Evolutionary conservation across 2,888 invertebrate genomes (phyloP), one percentile per base, ranked within the genome.

Genomic region (Malthinus seriepunctatus): DNA sequence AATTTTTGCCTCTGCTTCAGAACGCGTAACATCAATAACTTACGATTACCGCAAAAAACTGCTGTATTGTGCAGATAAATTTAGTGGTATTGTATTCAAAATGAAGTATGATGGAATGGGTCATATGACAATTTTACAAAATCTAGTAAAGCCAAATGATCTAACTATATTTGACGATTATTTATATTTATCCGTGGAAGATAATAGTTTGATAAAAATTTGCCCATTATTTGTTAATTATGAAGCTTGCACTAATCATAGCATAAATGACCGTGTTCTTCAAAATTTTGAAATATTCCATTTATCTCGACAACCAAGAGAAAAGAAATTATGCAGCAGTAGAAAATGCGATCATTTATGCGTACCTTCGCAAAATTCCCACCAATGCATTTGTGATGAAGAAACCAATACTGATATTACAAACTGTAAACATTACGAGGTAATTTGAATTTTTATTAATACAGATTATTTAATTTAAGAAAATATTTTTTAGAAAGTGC

Each of bases 1-100:
- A 72, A 64, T 86, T 23, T 70, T 78, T 2, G 71, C 74, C 60
- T 71, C 60, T 1, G 31, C 45, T 12, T 32, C 51, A 4, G 73
- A 73, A 14, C 71, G 73, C 53, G 82, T 81, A 63, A 81, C 74
- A 64, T 84, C 67, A 49, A 78, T 74, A 63, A 82, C 67, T 64
- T 78, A 58, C 47, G 86, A 88, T 75, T 71, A 81, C 0, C 82
- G 84, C 67, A 80, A 82, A 69, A 80, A 84, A 65, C 75, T 83
- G 14, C 75, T 97, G 4, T 97, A 92, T 73, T 93, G 90, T 80
- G 84, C 87, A 0, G 93, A 95, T 75, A 83, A 84, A 54, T 81
- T 83, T 63, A 70, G 78, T 2, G 80, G 82, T 44, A 76, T 79
- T 0, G 80, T 88, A 23, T 82, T 83, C 64, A 73, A 79, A 31